These are phyloP conservation scores for Leptinotarsa texana DNA, from an alignment of 1,140 invertebrate genomes.

Conservation along the genomic window DNA sequence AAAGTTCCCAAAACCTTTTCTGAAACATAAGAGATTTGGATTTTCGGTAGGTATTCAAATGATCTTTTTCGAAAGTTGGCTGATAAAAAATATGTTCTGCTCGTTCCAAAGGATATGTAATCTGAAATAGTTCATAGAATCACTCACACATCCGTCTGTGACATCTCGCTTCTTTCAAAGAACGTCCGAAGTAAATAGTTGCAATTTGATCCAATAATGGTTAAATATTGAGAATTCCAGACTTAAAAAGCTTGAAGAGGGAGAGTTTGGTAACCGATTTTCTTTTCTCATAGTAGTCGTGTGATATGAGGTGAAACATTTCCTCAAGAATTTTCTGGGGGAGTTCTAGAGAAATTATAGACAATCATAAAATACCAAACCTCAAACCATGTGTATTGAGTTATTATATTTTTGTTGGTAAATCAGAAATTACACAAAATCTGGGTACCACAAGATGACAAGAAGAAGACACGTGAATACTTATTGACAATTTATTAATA, in stretches of 20 bases:
- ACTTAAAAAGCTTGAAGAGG: slow-evolving; percentile 7
- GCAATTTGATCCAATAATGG: not conserved
- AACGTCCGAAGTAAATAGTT: slow-evolving; percentile 4
- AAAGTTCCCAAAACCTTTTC: not conserved
- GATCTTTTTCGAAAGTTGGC: not conserved
- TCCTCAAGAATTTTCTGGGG: not conserved
- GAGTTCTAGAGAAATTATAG: slow-evolving; percentile 1
- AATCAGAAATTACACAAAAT: not conserved
- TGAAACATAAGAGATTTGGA: not conserved
- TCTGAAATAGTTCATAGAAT: slow-evolving; percentile 7
- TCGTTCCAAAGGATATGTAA: not conserved
- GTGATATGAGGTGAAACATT: not conserved
- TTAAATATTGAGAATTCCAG: slow-evolving; percentile 5
- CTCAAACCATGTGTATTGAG: slow-evolving; percentile 3
- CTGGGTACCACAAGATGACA: not conserved
- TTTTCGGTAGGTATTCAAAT: slow-evolving; percentile 4
- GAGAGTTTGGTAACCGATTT: not conserved
- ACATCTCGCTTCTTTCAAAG: slow-evolving; percentile 5
- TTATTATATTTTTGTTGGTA: slow-evolving; percentile 8
- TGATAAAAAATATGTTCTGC: slow-evolving; percentile 2
- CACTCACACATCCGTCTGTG: slow-evolving; percentile 4
- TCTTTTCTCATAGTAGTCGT: slow-evolving; percentile 4
- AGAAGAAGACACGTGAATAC: slow-evolving; percentile 3
- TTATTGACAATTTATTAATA: slow-evolving; percentile 3
- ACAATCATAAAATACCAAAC: slow-evolving; percentile 5